Evolutionary conservation across 2,113 vertebrate genomes (phyloP), one percentile per base, ranked within the genome.

Genomic region (Cervus canadensis): DNA sequence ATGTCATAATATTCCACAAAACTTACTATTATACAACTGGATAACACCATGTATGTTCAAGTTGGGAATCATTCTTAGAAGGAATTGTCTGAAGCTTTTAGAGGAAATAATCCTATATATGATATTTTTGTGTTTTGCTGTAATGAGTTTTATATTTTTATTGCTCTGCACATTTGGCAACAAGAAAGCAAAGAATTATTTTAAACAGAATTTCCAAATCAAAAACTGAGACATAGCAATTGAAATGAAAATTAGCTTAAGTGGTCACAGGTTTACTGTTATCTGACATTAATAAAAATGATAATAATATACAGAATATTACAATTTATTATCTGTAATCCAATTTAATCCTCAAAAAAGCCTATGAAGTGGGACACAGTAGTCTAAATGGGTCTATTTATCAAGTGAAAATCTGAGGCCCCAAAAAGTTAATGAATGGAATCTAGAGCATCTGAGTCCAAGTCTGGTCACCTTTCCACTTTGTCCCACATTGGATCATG

Each of bases 221-320:
- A 83, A 79, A 92, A 89, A 45, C 25, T 28, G 28, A 91, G 64
- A 71, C 7, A 64, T 2, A 78, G 6, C 2, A 11, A 52, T 1
- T 56, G 21, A 92, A 87, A 93, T 90, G 15, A 93, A 94, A 97
- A 76, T 52, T 50, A 74, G 1, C 6, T 50, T 78, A 83, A 87
- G 17, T 67, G 8, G 30, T 50, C 82, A 62, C 6, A 76, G 54
- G 36, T 56, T 96, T 82, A 83, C 13, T 57, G 28, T 67, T 74
- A 67, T 25, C 36, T 87, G 40, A 83, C 26, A 71, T 45, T 83
- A 64, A 91, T 93, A 91, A 91, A 94, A 92, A 87, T 96, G 48
- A 76, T 60, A 50, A 48, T 57, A 48, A 40, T 26, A 52, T 23
- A 21, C n/a, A 76, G 17, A 13, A 59, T 43, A 40, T 85, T n/a